phyloP scores from a whole-genome alignment of 2,797 vertebrate genomes.

The Uromys caudimaculatus region DNA sequence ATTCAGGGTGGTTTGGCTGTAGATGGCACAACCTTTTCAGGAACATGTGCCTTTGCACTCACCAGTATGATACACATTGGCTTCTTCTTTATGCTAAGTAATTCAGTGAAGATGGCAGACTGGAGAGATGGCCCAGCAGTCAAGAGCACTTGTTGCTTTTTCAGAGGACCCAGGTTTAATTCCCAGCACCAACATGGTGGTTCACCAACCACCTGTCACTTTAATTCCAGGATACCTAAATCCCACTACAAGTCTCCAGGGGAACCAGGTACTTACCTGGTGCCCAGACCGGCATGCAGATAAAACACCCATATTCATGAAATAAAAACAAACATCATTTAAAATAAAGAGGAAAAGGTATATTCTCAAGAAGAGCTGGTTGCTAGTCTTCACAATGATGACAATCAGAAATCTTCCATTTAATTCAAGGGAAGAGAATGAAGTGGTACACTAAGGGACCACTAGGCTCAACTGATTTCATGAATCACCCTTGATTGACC shows the following conservation, averaged over 20 bases:
- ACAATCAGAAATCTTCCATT: neutral
- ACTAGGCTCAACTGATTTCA: neutral
- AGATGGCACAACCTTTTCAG: neutral
- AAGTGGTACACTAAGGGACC: neutral
- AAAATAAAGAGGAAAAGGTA: neutral
- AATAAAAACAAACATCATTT: neutral
- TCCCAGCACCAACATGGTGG: neutral
- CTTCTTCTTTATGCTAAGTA: neutral
- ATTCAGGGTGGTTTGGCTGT: neutral
- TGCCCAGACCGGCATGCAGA: neutral
- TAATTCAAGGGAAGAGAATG: neutral
- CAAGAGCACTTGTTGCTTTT: neutral
- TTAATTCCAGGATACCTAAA: neutral
- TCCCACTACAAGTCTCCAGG: neutral
- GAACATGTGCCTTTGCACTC: neutral
- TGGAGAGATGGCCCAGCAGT: neutral
- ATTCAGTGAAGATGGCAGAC: neutral
- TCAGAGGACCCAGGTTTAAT: neutral
- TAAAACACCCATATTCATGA: neutral
- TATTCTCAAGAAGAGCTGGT: neutral
- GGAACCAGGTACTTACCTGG: neutral
- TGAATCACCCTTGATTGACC: neutral
- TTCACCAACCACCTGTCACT: neutral
- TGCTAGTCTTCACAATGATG: neutral
- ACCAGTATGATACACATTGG: neutral